Base-by-base conservation (phyloP, 2,113 vertebrate genomes). In the Calidris pygmaea region DNA sequence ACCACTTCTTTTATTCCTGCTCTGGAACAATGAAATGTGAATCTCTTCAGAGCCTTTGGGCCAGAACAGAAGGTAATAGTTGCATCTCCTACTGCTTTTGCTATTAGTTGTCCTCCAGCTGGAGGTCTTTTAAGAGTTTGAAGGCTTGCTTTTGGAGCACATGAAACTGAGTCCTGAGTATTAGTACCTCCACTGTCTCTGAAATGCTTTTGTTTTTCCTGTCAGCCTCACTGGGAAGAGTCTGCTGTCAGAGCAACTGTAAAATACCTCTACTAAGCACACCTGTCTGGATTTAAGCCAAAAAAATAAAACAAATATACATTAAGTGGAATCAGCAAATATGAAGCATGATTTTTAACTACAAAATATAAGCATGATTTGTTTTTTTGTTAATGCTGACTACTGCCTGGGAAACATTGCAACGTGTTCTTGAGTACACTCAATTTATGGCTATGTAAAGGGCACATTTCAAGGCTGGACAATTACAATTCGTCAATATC, bases 21-120 rank as follows among this genome's bases (percentile, higher is more conserved):
- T 91, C 48, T 75, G 77, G 47, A 93, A 91, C 85, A 92, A 48
- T 21, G 47, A 89, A 71, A 76, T 58, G 35, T 71, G 75, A 90
- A 93, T 66, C 50, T 83, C 52, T 88, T 93, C 41, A 58, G 81
- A 90, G 87, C 27, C 47, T 84, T 77, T 90, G 85, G 37, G 75
- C 23, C 67, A 94, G 91, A 89, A 81, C 62, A 94, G 75, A 93
- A 93, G 35, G 62, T 75, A 91, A 60, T n/a, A 74, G 71, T 37
- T 78, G 30, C 4, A 18, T 95, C 19, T 93, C 82, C 82, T 77
- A 77, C 87, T 89, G 81, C 30, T 94, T 91, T 91, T 87, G 19
- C 78, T 55, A 53, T 72, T 91, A 93, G 47, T 47, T 90, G n/a
- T 71, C 55, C 58, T 94, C 30, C 59, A 75, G 62, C 43, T 91